Conservation (phyloP, 1,140 invertebrate species). For the Wasmannia auropunctata region DNA sequence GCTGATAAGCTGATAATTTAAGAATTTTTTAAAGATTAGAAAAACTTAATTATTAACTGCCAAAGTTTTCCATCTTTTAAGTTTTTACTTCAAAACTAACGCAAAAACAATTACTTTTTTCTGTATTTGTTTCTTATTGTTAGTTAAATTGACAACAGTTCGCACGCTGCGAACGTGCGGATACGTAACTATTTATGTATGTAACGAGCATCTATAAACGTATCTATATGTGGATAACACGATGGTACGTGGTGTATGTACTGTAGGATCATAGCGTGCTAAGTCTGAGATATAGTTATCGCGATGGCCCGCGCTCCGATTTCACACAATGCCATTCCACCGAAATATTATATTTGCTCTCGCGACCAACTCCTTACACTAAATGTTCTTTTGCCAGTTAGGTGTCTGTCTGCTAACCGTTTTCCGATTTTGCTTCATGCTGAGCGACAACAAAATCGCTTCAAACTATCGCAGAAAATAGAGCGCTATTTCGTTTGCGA, state of each 20-base stretch:
- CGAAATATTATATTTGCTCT: slow-evolving; percentile 4
- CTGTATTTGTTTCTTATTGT: background rate
- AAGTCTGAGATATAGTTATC: slow-evolving; percentile 73
- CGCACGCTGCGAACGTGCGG: background rate
- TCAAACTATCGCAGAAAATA: background rate
- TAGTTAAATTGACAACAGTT: background rate
- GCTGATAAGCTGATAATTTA: background rate
- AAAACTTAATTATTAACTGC: background rate
- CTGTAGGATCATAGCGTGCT: slow-evolving; percentile 65
- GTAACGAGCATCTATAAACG: slow-evolving; percentile 25
- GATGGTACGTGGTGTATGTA: slow-evolving; percentile 39
- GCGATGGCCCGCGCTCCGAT: slow-evolving; percentile 23
- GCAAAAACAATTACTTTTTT: background rate
- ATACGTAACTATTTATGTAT: background rate
- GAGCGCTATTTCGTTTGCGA: background rate
- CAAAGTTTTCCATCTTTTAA: background rate
- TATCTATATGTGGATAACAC: background rate
- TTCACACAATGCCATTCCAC: slow-evolving; percentile 15
- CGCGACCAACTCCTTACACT: background rate
- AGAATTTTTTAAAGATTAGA: background rate
- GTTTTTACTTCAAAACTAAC: background rate
- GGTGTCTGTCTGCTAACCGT: background rate
- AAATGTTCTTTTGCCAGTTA: background rate
- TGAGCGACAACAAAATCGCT: background rate
- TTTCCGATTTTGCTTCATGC: background rate